These are phyloP conservation scores for Hybos culiciformis DNA, from an alignment of 2,888 invertebrate species.

Conservation along the genomic window DNA sequence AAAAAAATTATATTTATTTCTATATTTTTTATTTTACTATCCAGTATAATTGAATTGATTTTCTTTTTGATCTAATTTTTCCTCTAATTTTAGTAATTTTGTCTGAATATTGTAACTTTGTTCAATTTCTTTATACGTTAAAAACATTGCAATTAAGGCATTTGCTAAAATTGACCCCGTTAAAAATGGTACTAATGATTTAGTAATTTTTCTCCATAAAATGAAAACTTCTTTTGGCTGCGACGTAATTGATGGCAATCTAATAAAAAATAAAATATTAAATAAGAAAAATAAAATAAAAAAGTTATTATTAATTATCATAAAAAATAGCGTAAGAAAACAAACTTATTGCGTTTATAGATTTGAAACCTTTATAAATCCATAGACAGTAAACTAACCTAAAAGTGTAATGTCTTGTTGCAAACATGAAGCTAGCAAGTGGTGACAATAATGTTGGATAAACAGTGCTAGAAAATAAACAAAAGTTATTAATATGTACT, in stretches of 20 bases:
- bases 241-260: slow-evolving; percentile 46
- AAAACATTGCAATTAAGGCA: slow-evolving; percentile 38
- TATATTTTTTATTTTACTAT: not conserved
- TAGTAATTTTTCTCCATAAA: slow-evolving; percentile 40
- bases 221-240: slow-evolving; percentile 41
- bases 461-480: slow-evolving; percentile 41
- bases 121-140: slow-evolving; percentile 49
- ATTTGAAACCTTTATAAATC: too few species aligned
- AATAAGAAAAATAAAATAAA: too few species aligned
- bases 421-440: slow-evolving; percentile 44
- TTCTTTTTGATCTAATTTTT: slow-evolving; percentile 18
- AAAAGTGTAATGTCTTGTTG: slow-evolving; percentile 46
- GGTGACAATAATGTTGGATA: slow-evolving; percentile 51
- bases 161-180: slow-evolving; percentile 40
- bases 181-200: slow-evolving; percentile 39
- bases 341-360: too few species aligned
- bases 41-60: not conserved
- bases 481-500: too few species aligned
- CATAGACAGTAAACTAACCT: too few species aligned
- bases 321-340: too few species aligned
- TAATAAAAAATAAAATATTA: too few species aligned
- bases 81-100: slow-evolving; percentile 25
- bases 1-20: not conserved
- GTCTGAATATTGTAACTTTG: slow-evolving; percentile 26
- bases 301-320: too few species aligned